Evolutionary conservation across 92 coral and sea anemone species (phyloP), one percentile per base, ranked within the genome.

Genomic region (Palythoa grandis): DNA sequence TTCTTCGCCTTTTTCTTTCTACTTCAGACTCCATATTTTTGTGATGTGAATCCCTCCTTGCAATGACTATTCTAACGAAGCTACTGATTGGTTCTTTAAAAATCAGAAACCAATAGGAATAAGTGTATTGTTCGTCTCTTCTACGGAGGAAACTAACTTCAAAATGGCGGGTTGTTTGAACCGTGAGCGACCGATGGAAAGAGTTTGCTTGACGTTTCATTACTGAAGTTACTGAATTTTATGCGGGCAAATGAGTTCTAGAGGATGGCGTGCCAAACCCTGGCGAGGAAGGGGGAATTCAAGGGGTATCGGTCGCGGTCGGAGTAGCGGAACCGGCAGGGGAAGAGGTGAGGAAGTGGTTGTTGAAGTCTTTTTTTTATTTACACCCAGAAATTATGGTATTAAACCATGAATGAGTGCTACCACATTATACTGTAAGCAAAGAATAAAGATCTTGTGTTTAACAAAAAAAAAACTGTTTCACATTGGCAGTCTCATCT

Each of bases 1-100:
- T 84, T 83, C 84, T 71, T 47, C 85, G 80, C 53, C 86, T 84
- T 60, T 77, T 70, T 39, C 11, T 69, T 63, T 73, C 87, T 3
- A 23, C 9, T 7, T 77, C 86, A 68, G 88, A 56, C 90, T 90
- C 93, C 93, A 90, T 90, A 19, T 48, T 25, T 29, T 29, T 29
- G 35, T 29, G 1, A 29, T 10, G 37, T 63, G 29, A 20, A n/a
- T 19, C 7, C 5, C 61, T 5, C 58, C 38, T 2, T 14, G 47
- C 58, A 17, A 29, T 29, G 1, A 29, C 0, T 23, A 2, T 12
- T 20, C 74, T 15, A 65, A 80, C 85, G 39, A 80, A 23, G 74
- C 16, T 65, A 35, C 24, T 66, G 85, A 80, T 80, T 80, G 85
- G 85, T 73, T 80, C 22, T 79, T 66, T 8, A 20, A 40, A 9